phyloP scores from a whole-genome alignment of 2,888 invertebrate species.

The Lagria hirta region DNA sequence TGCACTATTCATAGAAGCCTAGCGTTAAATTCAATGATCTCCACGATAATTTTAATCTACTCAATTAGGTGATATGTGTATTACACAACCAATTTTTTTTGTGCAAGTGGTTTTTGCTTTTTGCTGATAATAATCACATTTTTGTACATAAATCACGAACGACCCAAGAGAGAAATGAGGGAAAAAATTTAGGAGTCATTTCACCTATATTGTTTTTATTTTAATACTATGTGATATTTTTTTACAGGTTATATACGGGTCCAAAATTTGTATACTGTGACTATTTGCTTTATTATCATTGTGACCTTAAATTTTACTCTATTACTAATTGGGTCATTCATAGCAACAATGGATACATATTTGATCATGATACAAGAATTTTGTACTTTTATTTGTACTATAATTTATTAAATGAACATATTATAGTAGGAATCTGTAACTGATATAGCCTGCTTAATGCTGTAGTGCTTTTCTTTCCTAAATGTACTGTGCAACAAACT shows the following conservation, averaged over 20 bases:
- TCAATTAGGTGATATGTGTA: slow-evolving; percentile 4
- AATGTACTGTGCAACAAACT: slow-evolving; percentile 38
- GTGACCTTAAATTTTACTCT: too few species aligned
- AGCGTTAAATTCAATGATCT: not conserved
- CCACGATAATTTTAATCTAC: not conserved
- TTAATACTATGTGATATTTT: too few species aligned
- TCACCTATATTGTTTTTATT: too few species aligned
- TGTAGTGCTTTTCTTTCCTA: slow-evolving; percentile 38
- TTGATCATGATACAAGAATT: slow-evolving; percentile 8
- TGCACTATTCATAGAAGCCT: not conserved
- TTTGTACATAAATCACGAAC: too few species aligned
- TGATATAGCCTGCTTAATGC: slow-evolving; percentile 36
- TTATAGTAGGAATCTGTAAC: slow-evolving; percentile 26
- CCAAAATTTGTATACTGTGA: too few species aligned
- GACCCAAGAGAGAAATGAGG: too few species aligned
- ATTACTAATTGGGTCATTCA: too few species aligned
- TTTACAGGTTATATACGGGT: too few species aligned
- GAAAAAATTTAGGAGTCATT: too few species aligned
- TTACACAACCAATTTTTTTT: slow-evolving; percentile 10
- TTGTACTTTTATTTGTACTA: slow-evolving; percentile 6
- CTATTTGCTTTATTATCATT: too few species aligned
- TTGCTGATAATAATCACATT: too few species aligned
- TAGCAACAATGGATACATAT: slow-evolving; percentile 17
- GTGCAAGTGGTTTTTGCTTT: too few species aligned
- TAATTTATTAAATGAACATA: slow-evolving; percentile 14